Conservation (phyloP, 2,888 invertebrate genomes). For the Willowsia nigromaculata region DNA sequence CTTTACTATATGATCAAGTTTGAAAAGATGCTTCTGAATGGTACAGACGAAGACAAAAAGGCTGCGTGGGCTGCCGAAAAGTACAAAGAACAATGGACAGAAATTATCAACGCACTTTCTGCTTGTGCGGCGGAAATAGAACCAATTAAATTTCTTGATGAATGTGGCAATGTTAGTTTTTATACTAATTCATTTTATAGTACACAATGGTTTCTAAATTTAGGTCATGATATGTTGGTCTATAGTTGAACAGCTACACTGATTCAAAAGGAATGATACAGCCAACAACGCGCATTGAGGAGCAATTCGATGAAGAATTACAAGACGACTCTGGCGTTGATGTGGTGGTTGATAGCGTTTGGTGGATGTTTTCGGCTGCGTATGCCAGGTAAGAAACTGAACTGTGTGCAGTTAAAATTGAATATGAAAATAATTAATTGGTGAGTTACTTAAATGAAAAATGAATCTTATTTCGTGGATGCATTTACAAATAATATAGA, state of each 20-base stretch:
- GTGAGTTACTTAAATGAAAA: background rate
- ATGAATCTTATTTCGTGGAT: too few species aligned
- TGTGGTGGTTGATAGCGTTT: conserved; percentile 53
- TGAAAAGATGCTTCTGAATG: background rate
- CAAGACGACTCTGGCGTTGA: conserved; percentile 39
- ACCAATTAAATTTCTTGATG: background rate
- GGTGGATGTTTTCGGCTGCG: conserved; percentile 64
- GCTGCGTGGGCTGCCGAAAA: background rate
- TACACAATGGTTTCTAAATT: too few species aligned
- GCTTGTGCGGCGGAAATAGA: conserved; percentile 16
- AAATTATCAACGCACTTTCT: background rate
- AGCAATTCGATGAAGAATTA: conserved; percentile 52
- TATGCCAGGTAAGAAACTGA: conserved; percentile 29
- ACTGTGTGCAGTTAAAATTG: background rate
- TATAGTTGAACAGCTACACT: background rate
- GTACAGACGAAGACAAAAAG: background rate
- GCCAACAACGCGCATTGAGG: background rate
- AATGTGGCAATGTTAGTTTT: conserved; percentile 19
- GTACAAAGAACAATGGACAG: background rate
- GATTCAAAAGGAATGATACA: background rate
- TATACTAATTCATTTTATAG: too few species aligned
- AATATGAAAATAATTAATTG: background rate
- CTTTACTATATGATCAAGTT: conserved; percentile 53
- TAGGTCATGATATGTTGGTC: background rate
- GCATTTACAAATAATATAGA: background rate